Conservation (phyloP, 1,140 invertebrate genomes). For the Temnothorax nylanderi region DNA sequence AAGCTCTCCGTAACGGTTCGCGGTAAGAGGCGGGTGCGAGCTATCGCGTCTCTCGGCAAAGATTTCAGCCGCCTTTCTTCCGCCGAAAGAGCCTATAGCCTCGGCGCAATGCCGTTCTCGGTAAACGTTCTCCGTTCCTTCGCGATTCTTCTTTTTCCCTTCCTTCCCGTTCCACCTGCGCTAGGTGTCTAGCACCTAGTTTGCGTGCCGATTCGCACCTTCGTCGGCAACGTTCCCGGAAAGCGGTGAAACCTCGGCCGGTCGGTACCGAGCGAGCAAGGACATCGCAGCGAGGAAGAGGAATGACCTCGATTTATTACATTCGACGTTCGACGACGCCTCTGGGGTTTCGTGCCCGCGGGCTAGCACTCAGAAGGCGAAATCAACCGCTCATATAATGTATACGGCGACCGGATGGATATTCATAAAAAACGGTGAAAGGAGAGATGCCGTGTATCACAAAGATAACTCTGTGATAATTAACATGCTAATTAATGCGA, state of each 20-base stretch:
- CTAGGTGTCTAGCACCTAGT: conserved; percentile 61
- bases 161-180: conserved; percentile 49
- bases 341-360: neutral
- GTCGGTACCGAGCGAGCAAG: neutral
- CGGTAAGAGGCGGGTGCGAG: conserved; percentile 45
- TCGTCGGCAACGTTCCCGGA: conserved; percentile 38
- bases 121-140: conserved; percentile 44
- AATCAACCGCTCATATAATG: conserved; percentile 1
- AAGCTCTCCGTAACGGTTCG: conserved; percentile 57
- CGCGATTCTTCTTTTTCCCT: conserved; percentile 19
- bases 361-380: neutral
- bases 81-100: neutral
- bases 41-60: conserved; percentile 51
- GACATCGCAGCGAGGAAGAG: conserved; percentile 35
- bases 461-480: conserved; percentile 18
- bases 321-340: conserved; percentile 33
- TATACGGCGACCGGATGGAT: neutral
- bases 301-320: conserved; percentile 41
- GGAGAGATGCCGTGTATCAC: conserved; percentile 7
- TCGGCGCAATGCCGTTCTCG: conserved; percentile 38
- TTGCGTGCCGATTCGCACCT: conserved; percentile 67
- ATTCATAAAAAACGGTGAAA: conserved; percentile 33
- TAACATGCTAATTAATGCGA: conserved; percentile 31
- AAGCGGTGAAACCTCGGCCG: conserved; percentile 50
- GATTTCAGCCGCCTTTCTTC: conserved; percentile 58